A percentile compares a stretch with the other conserved stretches of the same genome.
Conservation (phyloP, 2,888 invertebrate genomes). For the Stratiomys singularior region DNA sequence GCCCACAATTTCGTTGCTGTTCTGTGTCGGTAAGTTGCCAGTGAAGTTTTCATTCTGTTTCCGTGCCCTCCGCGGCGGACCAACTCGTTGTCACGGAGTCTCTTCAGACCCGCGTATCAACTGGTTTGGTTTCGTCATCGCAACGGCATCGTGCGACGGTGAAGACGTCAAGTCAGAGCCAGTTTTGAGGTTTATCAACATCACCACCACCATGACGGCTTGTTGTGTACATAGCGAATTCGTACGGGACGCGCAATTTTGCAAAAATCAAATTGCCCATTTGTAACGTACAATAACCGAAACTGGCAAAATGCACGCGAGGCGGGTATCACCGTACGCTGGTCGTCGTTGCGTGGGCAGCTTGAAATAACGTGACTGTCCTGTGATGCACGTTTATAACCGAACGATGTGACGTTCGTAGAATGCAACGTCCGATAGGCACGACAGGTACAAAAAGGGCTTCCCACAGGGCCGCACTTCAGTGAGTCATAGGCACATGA, state of each 20-base stretch:
- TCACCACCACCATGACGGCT: not conserved
- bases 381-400: not conserved
- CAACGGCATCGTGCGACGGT: not conserved
- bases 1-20: constrained; percentile 38
- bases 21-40: constrained; percentile 37
- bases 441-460: constrained; percentile 11
- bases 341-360: no score
- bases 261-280: not conserved
- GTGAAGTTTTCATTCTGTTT: not conserved
- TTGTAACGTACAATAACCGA: constrained; percentile 21
- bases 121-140: constrained; percentile 19
- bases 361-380: not conserved
- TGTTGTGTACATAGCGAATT: not conserved
- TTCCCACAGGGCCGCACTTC: constrained; percentile 33
- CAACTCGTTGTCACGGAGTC: not conserved
- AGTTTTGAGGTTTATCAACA: constrained; percentile 36
- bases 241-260: constrained; percentile 1
- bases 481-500: not conserved
- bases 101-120: not conserved
- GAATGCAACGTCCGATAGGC: not conserved
- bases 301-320: not conserved
- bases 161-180: not conserved
- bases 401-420: not conserved
- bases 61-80: not conserved
- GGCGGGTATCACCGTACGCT: no score